These are phyloP conservation scores for Bradypodion pumilum DNA, from an alignment of 2,797 vertebrate species.

Conservation along the genomic window DNA sequence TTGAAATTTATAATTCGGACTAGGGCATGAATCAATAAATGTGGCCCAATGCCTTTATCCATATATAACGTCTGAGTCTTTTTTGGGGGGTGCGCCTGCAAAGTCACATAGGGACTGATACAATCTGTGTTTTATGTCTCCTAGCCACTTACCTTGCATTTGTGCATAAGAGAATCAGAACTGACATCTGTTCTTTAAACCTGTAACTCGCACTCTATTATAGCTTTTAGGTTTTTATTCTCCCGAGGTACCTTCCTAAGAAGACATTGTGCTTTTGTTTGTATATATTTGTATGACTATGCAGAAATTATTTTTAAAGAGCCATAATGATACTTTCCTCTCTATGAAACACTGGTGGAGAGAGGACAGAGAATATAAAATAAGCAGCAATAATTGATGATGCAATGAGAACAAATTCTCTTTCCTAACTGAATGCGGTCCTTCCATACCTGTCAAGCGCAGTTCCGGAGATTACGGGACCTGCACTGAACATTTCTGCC, in stretches of 20 bases:
- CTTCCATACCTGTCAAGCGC: too few relatives aligned
- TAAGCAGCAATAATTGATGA: too few relatives aligned
- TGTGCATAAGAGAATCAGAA: neutral
- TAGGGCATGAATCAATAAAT: too few relatives aligned
- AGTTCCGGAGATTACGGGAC: too few relatives aligned
- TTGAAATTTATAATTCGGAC: too few relatives aligned
- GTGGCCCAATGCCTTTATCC: too few relatives aligned
- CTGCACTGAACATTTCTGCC: too few relatives aligned
- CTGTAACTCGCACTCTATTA: neutral
- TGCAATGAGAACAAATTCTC: neutral
- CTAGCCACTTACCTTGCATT: neutral
- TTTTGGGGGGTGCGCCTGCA: too few relatives aligned
- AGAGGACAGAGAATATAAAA: neutral
- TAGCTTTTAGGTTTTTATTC: accelerated
- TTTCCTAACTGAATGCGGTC: neutral
- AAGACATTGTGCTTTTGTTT: constrained; percentile 4
- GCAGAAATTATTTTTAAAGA: constrained; percentile 39
- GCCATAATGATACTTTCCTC: constrained; percentile 44
- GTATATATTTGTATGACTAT: constrained; percentile 37
- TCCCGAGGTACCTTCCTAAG: neutral
- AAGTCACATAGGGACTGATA: neutral
- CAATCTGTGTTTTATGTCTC: neutral
- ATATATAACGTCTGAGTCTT: too few relatives aligned
- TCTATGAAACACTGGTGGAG: constrained; percentile 30
- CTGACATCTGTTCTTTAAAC: neutral